Evolutionary conservation across 2,888 invertebrate genomes (phyloP).

Genomic region (Drosophila quasianomalipes): DNA sequence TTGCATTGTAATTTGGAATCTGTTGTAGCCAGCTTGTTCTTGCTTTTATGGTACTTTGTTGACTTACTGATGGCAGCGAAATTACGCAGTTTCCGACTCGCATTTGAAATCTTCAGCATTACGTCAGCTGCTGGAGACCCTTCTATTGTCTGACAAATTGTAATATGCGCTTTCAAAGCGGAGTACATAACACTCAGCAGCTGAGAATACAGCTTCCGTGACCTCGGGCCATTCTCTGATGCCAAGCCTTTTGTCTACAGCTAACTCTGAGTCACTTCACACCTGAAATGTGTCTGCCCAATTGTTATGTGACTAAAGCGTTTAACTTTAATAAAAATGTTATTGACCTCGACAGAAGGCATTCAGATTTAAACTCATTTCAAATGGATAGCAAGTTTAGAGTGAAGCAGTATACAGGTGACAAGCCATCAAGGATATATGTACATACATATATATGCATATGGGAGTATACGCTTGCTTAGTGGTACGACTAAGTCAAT

Average conservation of each 20-base stretch:
- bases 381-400: not conserved
- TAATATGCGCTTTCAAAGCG: slow-evolving; percentile 32
- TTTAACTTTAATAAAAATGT: slow-evolving; percentile 44
- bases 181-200: slow-evolving; percentile 20
- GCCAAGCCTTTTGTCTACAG: slow-evolving; percentile 27
- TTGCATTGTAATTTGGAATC: slow-evolving; percentile 43
- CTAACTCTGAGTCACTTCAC: slow-evolving; percentile 24
- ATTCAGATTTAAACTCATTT: not conserved
- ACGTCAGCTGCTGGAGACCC: not conserved
- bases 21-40: slow-evolving; percentile 17
- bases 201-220: slow-evolving; percentile 28
- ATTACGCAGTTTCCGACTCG: slow-evolving; percentile 19
- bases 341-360: slow-evolving; percentile 49
- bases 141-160: slow-evolving; percentile 36
- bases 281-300: slow-evolving; percentile 30
- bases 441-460: no score
- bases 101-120: slow-evolving; percentile 28
- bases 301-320: slow-evolving; percentile 34
- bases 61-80: slow-evolving; percentile 48
- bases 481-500: no score
- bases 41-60: slow-evolving; percentile 45
- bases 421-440: not conserved
- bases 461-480: no score
- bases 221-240: slow-evolving; percentile 12
- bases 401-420: not conserved